Base-by-base conservation (phyloP, 2,888 invertebrate genomes). In the Clivina fossor region DNA sequence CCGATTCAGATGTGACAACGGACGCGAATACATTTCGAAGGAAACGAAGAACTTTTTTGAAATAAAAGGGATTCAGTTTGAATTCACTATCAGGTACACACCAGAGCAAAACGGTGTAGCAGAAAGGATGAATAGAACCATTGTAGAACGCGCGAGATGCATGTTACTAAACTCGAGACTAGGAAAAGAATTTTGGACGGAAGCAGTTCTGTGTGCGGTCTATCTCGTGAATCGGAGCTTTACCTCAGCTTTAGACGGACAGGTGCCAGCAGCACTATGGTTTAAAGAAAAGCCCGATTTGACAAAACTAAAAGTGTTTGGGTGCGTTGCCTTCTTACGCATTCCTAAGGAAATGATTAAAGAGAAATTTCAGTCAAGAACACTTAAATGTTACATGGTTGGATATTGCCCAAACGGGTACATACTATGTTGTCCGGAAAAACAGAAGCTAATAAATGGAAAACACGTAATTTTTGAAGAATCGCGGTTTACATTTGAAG, bases 211-310 rank as follows among this genome's bases (percentile, higher is more conserved):
- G 37, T 66, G 66, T 44, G 67, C 67, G 22, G 62, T 63, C 20
- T 65, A 67, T 60, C 60, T 71, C 18, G 63, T 68, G 20, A 71
- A 70, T 60, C 51, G 62, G 56, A 61, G 59, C 4, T 68, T 68
- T 15, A 69, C 64, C 47, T 63, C 58, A 62, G 66, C 65, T 20
- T 47, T 69, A 9, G 3, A 47, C 16, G 32, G 37, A 35, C 65
- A 66, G 63, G 69, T 69, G 58, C 69, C 69, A 59, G 70, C 58
- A 59, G 68, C 68, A 56, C 53, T 68, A 60, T 70, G 68, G 68
- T 62, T 66, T 61, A 58, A 37, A 57, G 67, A 63, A 61, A 69
- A 65, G 58, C 66, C 69, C n/a, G 9, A 60, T 57, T 22, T 66
- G 41, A 63, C 65, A 58, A 59, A 63, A 61, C 56, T 68, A 37